Base-by-base conservation (phyloP, 1,140 invertebrate species). In the Drosophila ercepeae region DNA sequence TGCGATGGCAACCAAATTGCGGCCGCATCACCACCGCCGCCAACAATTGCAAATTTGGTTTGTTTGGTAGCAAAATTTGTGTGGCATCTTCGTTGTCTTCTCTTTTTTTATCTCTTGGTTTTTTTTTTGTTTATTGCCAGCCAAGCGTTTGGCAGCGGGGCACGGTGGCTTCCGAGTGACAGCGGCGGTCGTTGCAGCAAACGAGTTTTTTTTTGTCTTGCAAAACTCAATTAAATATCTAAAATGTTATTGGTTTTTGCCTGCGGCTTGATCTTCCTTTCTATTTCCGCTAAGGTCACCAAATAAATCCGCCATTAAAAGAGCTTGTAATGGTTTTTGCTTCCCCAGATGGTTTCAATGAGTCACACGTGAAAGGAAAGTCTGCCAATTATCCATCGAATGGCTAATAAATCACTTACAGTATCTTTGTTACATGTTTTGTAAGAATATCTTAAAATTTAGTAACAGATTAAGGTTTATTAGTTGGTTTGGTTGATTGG, bases 11-110 rank as follows among this genome's bases (percentile, higher is more conserved):
- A 59, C 51, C 45, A 59, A 83, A 83, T 84, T 83, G 79, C 71
- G 75, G 71, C 65, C 65, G 77, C 60, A 59, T 59, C 67, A 71
- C 48, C 57, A 68, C 63, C 46, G 23, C 19, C 67, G 75, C 54
- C 81, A 84, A 79, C 81, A 84, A 86, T 84, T 68, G 82, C 81
- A 84, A 79, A 84, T 84, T n/a, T n/a, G n/a, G n/a, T n/a, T n/a
- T 84, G 79, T 86, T 81, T 70, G 68, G 58, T 79, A 83, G 58
- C 78, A 83, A 73, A 79, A 21, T 74, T 68, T 73, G 67, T 73
- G 54, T 76, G 42, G 76, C 51, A 51, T 54, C 45, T 44, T 67
- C 57, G 19, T 54, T 34, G 48, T 27, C 60, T 54, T 32, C 34
- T 18, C 13, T n/a, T 7, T 34, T 27, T 7, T 29, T 7, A 16